Evolutionary conservation across 1,140 invertebrate genomes (phyloP).

Genomic region (Brachionus asplanchnoidis): DNA sequence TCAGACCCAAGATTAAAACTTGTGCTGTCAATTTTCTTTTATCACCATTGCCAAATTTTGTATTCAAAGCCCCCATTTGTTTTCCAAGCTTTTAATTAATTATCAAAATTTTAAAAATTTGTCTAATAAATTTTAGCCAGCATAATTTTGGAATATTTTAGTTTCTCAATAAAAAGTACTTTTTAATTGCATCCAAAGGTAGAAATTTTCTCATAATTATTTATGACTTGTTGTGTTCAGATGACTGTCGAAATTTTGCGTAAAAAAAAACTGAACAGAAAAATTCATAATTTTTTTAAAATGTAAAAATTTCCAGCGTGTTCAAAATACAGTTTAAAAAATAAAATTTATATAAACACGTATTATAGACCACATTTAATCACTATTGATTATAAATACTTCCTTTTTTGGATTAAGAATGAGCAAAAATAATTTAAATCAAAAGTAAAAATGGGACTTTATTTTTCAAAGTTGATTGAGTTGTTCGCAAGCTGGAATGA

Average conservation of each 20-base stretch:
- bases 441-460: constrained; percentile 48
- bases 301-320: constrained; percentile 24
- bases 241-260: neutral
- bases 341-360: neutral
- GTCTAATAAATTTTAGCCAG: neutral
- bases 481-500: constrained; percentile 43
- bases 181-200: neutral
- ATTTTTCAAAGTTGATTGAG: constrained; percentile 47
- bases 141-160: neutral
- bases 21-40: neutral
- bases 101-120: neutral
- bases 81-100: neutral
- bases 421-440: neutral
- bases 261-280: neutral
- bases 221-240: neutral
- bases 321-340: neutral
- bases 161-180: neutral
- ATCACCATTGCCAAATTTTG: neutral
- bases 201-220: neutral
- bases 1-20: neutral
- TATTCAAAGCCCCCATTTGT: neutral
- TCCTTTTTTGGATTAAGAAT: neutral
- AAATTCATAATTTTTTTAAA: neutral
- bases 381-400: neutral
- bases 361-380: neutral